Percentiles rank a stretch among this genome's conserved stretches.
These are phyloP conservation scores for Dryas iulia DNA, from an alignment of 1,140 invertebrate species.

Conservation along the genomic window DNA sequence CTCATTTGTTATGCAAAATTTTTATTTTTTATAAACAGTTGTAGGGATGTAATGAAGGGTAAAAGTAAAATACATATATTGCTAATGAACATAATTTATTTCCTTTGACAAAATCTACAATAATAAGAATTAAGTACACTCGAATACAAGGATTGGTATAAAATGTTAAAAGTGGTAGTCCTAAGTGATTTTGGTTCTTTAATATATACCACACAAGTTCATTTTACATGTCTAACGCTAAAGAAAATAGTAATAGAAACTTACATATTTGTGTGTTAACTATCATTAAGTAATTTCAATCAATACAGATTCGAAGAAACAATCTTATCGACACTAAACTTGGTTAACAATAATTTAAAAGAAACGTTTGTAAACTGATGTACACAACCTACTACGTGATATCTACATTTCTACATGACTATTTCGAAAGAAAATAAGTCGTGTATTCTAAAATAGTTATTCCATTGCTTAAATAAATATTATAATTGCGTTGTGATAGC, in stretches of 20 bases:
- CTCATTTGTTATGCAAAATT: neutral
- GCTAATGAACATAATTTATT: slow-evolving; percentile 79
- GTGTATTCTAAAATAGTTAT: slow-evolving; percentile 36
- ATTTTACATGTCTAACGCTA: slow-evolving; percentile 51
- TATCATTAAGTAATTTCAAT: slow-evolving; percentile 21
- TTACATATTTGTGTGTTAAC: slow-evolving; percentile 29
- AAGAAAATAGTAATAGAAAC: slow-evolving; percentile 40
- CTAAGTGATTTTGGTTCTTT: slow-evolving; percentile 74
- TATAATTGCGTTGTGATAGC: slow-evolving; percentile 54
- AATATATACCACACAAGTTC: slow-evolving; percentile 59
- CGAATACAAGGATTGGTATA: slow-evolving; percentile 79
- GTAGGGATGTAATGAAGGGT: neutral
- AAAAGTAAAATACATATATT: slow-evolving; percentile 44
- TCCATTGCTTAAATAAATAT: slow-evolving; percentile 55
- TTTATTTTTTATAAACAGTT: neutral
- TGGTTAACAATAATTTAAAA: slow-evolving; percentile 34
- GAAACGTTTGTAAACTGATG: slow-evolving; percentile 26
- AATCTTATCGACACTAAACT: slow-evolving; percentile 15
- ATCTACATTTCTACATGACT: slow-evolving; percentile 77
- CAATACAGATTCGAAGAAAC: slow-evolving; percentile 21
- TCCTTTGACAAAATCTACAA: slow-evolving; percentile 80
- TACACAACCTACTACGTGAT: slow-evolving; percentile 60
- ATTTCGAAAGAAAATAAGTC: slow-evolving; percentile 50
- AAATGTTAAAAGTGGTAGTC: slow-evolving; percentile 75
- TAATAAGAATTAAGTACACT: slow-evolving; percentile 78